Percentiles rank a stretch among this genome's conserved stretches.
These are phyloP conservation scores for Platichthys flesus DNA, from an alignment of 2,113 vertebrate species.

Conservation along the genomic window DNA sequence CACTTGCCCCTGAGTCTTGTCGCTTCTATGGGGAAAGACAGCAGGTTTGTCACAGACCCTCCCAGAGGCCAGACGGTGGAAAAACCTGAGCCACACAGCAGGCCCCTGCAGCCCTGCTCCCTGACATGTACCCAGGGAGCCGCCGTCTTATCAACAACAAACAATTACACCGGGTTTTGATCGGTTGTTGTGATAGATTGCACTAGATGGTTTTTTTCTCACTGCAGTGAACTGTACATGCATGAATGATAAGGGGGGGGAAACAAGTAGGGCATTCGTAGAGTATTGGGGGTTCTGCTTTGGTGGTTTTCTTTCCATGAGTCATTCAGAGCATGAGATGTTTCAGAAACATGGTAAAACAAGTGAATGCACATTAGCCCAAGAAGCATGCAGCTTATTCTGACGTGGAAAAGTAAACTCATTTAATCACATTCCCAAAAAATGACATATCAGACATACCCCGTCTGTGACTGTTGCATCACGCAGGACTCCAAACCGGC, in stretches of 20 bases:
- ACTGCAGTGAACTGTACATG: conserved; percentile 22
- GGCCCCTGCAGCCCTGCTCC: conserved; percentile 11
- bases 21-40: conserved; percentile 30
- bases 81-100: conserved; percentile 51
- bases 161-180: conserved; percentile 3
- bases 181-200: background rate
- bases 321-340: conserved; percentile 46
- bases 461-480: background rate
- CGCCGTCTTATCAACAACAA: conserved; percentile 45
- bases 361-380: conserved; percentile 3
- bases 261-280: conserved; percentile 43
- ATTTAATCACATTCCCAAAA: background rate
- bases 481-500: background rate
- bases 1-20: conserved; percentile 24
- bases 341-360: conserved; percentile 30
- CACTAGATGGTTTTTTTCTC: conserved; percentile 1
- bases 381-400: background rate
- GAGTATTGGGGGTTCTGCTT: conserved; percentile 60
- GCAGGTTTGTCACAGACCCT: conserved; percentile 40
- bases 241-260: conserved; percentile 34
- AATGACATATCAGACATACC: background rate
- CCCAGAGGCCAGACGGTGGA: conserved; percentile 70
- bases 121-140: conserved; percentile 23
- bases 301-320: conserved; percentile 61
- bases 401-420: background rate